Percentiles rank a stretch among this genome's conserved stretches.
Conservation (phyloP, 1,140 invertebrate species). For the Physella acuta region DNA sequence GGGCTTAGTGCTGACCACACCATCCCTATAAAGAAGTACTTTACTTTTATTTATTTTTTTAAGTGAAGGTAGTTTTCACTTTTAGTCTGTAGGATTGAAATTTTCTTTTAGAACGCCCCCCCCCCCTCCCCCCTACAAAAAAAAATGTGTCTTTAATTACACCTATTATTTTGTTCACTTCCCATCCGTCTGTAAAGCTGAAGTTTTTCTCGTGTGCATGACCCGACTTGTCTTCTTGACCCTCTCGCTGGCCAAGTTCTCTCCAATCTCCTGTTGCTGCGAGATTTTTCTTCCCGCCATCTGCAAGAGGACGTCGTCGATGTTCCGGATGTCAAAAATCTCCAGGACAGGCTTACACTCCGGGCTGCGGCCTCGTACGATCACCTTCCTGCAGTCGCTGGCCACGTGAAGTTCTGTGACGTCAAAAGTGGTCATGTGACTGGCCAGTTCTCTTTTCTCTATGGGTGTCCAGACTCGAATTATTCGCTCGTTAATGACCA, state of each 20-base stretch:
- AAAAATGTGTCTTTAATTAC: too few relatives aligned
- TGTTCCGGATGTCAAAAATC: constrained; percentile 20
- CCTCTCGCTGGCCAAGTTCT: constrained; percentile 7
- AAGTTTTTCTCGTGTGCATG: too few relatives aligned
- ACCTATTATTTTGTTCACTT: too few relatives aligned
- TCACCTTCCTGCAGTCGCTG: constrained; percentile 15
- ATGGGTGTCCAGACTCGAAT: constrained; percentile 15
- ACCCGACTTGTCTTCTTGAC: neutral
- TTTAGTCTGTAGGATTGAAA: too few relatives aligned
- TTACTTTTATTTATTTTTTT: too few relatives aligned
- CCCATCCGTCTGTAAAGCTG: too few relatives aligned
- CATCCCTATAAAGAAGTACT: too few relatives aligned
- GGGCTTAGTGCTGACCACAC: too few relatives aligned
- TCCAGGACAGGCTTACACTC: constrained; percentile 13
- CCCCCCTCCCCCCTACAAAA: too few relatives aligned
- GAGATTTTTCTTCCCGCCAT: neutral
- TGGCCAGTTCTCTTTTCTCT: constrained; percentile 12
- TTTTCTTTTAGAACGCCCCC: too few relatives aligned
- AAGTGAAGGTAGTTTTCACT: too few relatives aligned
- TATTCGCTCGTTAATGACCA: constrained; percentile 5
- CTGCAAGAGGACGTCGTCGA: constrained; percentile 19
- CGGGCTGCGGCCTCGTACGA: neutral
- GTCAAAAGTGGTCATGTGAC: constrained; percentile 22
- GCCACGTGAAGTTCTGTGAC: constrained; percentile 18
- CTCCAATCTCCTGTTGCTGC: neutral